Evolutionary conservation across 2,888 invertebrate genomes (phyloP).

Genomic region (Macrosoma leucophasiata): DNA sequence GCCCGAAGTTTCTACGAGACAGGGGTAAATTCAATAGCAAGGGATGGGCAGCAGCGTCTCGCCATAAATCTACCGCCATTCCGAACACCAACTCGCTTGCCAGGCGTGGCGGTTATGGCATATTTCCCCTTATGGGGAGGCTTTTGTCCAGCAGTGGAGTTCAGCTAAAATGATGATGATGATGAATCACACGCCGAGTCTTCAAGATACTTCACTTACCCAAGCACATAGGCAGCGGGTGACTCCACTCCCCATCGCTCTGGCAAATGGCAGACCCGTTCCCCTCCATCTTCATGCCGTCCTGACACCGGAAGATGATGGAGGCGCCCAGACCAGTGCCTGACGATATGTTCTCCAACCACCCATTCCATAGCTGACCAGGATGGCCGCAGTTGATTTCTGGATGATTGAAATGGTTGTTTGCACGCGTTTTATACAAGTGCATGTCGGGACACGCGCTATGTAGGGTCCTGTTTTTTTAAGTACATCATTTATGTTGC

Average conservation of each 20-base stretch:
- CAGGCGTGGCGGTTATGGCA: too few species aligned
- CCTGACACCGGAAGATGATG: constrained; percentile 94
- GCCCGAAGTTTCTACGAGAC: too few species aligned
- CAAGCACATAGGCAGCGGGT: constrained; percentile 92
- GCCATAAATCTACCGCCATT: too few species aligned
- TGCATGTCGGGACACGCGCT: neutral
- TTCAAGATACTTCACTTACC: constrained; percentile 73
- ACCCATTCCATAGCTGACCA: constrained; percentile 95
- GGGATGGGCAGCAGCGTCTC: too few species aligned
- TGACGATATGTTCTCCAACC: constrained; percentile 91
- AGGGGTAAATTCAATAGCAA: too few species aligned
- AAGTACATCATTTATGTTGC: too few species aligned
- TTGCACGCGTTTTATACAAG: neutral
- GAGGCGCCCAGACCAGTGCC: constrained; percentile 94
- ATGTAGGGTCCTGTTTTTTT: too few species aligned
- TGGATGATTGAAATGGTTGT: constrained; percentile 43
- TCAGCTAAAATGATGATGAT: too few species aligned
- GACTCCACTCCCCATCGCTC: constrained; percentile 96
- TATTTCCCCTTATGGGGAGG: too few species aligned
- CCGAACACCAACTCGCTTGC: too few species aligned
- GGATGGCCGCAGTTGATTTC: constrained; percentile 98
- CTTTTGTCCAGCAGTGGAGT: too few species aligned
- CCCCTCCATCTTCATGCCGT: constrained; percentile 93
- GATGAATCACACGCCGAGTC: too few species aligned
- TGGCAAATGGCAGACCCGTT: constrained; percentile 94